Evolutionary conservation across 2,797 vertebrate genomes (phyloP).

Genomic region (Hypotaenidia okinawae): DNA sequence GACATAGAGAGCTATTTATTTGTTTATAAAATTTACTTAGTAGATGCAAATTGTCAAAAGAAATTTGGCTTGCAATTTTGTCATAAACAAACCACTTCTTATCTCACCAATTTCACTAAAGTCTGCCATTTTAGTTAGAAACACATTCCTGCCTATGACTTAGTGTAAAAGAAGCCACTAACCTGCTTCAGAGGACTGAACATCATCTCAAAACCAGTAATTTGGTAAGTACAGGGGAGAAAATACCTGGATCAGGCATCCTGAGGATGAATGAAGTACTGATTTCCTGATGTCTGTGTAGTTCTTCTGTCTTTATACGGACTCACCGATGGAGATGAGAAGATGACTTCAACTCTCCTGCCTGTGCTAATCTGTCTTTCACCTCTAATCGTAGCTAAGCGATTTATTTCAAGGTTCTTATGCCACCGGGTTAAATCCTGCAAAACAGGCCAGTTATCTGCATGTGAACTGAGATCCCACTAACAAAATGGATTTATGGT

Average conservation of each 20-base stretch:
- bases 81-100: not conserved
- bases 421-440: constrained; percentile 50
- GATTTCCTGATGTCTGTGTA: not conserved
- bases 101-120: not conserved
- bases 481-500: not conserved
- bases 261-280: not conserved
- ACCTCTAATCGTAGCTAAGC: constrained; percentile 70
- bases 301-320: not conserved
- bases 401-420: constrained; percentile 72
- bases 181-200: constrained; percentile 58
- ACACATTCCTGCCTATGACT: not conserved
- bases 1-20: not conserved
- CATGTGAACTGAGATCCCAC: not conserved
- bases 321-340: not conserved
- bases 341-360: not conserved
- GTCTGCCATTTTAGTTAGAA: not conserved
- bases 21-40: not conserved
- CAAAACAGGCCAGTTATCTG: constrained; percentile 55
- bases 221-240: not conserved
- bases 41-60: not conserved
- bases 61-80: not conserved
- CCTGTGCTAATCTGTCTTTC: constrained; percentile 50
- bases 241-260: not conserved
- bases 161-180: constrained; percentile 23
- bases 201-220: not conserved